Base-by-base conservation (phyloP, 64 coral and sea anemone species). In the Actinia tenebrosa region DNA sequence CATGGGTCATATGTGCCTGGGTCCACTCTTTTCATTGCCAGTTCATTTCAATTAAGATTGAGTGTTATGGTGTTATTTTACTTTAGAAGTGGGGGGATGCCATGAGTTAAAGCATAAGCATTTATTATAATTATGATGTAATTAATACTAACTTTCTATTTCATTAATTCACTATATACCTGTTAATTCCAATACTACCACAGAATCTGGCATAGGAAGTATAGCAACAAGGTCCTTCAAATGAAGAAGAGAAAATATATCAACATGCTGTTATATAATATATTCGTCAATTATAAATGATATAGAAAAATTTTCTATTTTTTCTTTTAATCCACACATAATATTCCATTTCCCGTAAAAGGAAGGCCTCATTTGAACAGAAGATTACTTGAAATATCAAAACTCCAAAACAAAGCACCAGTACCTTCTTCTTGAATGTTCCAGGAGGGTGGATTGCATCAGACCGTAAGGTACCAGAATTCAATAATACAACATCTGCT, bases 391-490 rank as follows among this genome's bases (percentile, higher is more conserved):
- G 56, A 45, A 45, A 14, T 44, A 19, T 10, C 14, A 52, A 45
- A 53, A 0, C 30, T 79, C 45, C 45, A 50, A 18, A 22, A 45
- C 8, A 22, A 44, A 37, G 30, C 30, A 37, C 30, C 30, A 37
- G 30, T 82, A 93, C 97, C 89, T 95, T 99, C 91, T 95, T 99
- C 80, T 95, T 99, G 52, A 99, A 99, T 79, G 84, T 66, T 52
- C 97, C 97, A 60, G 91, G 90, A 17, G 86, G 82, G 43, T 99
- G 97, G 45, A 95, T 46, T 3, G 86, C 71, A 64, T 99, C 97
- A 86, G 97, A 99, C n/a, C 97, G 85, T 19, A 99, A 56, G 44
- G 97, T 99, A 79, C 97, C 97, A 86, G 93, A 95, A 55, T 99
- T 99, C 9, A 99, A 77, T 15, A 99, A 80, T 16, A 89, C 89